Base-by-base conservation (phyloP, 1,140 invertebrate species). In the Idris sp. region DNA sequence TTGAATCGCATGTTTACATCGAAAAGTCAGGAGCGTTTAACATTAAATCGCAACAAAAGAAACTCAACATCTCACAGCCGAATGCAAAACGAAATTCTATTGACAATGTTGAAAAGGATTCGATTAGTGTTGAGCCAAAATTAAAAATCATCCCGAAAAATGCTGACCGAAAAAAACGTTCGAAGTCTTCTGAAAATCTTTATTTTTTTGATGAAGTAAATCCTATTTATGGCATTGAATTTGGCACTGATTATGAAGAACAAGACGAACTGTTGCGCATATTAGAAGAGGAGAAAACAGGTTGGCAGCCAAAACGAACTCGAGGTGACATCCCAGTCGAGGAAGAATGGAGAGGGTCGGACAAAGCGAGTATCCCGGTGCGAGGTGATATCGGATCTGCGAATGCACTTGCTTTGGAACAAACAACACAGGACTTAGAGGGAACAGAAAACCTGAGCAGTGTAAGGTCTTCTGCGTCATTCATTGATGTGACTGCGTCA, bases 141-240 rank as follows among this genome's bases (percentile, higher is more conserved):
- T 65, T 84, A 38, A 84, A 88, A 58, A 82, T 84, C 14, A 82
- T 79, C 13, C 86, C 82, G 44, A 82, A 79, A 13, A 83, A 83
- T 18, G 11, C 16, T 18, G 18, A 67, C 1, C 62, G 74, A 49
- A 26, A 16, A 28, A 72, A 56, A 36, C 41, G 68, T 0, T 67
- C 30, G n/a, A 30, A 35, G 13, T 48, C 30, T 2, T 16, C 4
- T 14, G 19, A 74, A 43, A 71, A 64, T 22, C 46, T 16, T 41
- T 68, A 73, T 22, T 25, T 48, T 11, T 46, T 62, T 1, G 26
- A 41, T 11, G 25, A 68, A 13, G 8, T 22, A 15, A 30, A 58
- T 51, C 64, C 64, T 40, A 18, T 41, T 40, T 2, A 26, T 4
- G 62, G 30, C 1, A 51, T 67, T 38, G 67, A 68, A 19, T 59